Percentiles rank a stretch among this genome's conserved stretches.
These are phyloP conservation scores for Micromys minutus DNA, from an alignment of 2,113 vertebrate genomes.

Conservation along the genomic window DNA sequence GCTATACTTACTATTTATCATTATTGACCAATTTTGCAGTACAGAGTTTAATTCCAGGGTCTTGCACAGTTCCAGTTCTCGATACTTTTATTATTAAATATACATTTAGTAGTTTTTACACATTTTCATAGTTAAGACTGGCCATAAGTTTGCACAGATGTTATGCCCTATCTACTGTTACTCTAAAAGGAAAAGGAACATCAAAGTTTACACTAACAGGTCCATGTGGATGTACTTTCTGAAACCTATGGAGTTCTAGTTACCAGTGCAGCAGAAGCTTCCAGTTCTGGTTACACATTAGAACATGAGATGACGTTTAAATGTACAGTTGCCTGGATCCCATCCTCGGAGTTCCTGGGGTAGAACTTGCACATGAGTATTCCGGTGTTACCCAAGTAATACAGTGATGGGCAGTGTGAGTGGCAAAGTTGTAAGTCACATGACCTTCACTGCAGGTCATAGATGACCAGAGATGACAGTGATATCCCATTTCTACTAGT, in stretches of 20 bases:
- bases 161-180: neutral
- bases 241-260: neutral
- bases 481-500: neutral
- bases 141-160: neutral
- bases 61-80: neutral
- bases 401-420: neutral
- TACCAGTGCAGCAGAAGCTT: neutral
- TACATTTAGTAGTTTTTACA: neutral
- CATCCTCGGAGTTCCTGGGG: neutral
- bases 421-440: neutral
- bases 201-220: neutral
- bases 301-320: neutral
- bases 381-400: neutral
- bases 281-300: conserved; percentile 9
- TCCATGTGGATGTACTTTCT: neutral
- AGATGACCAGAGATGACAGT: neutral
- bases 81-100: neutral
- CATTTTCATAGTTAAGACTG: conserved; percentile 19
- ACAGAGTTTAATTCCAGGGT: neutral
- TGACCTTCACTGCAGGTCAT: neutral
- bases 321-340: neutral
- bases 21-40: neutral
- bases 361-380: neutral
- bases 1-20: neutral
- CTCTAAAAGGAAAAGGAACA: neutral